Evolutionary conservation across 2,797 vertebrate genomes (phyloP), one percentile per base, ranked within the genome.

Genomic region (Sylvia borin): DNA sequence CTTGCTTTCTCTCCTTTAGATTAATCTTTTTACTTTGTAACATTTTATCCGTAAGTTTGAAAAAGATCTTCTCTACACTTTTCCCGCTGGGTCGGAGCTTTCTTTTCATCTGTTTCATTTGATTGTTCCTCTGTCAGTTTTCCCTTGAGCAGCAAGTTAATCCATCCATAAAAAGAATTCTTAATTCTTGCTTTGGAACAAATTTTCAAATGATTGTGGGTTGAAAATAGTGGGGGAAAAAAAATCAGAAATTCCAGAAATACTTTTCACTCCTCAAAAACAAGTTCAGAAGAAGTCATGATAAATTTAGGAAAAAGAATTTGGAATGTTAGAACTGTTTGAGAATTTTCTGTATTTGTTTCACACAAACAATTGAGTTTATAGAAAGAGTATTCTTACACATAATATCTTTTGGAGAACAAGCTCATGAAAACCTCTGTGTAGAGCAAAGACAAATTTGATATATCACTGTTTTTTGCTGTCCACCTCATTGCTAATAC

Each of bases 51-150:
- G 9, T 57, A 43, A 66, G 38, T 65, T 43, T 64, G 31, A 58
- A 66, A 87, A 76, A 50, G 5, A 55, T 25, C 16, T 61, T 66
- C 38, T 82, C 27, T 61, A 3, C 5, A 0, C 80, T 26, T 51
- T 47, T 21, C 36, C 18, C 0, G 0, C 40, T 79, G 55, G 36
- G 21, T 68, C 2, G 4, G 34, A 75, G 18, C 5, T 89, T 91
- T 72, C 32, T 81, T 93, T 88, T 81, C 7, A 61, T 61, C 8
- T 58, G 0, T 68, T 94, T 77, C 34, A 47, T 72, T 54, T 47
- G 40, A 18, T 75, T 85, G 5, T 76, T 89, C 43, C 20, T 87
- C 27, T 53, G 11, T 47, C 31, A n/a, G 10, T 84, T 93, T 65
- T 72, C 12, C 31, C 29, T 47, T 54, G 38, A 58, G 54, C 25